Base-by-base conservation (phyloP, 2,113 vertebrate genomes). In the Eonycteris spelaea region DNA sequence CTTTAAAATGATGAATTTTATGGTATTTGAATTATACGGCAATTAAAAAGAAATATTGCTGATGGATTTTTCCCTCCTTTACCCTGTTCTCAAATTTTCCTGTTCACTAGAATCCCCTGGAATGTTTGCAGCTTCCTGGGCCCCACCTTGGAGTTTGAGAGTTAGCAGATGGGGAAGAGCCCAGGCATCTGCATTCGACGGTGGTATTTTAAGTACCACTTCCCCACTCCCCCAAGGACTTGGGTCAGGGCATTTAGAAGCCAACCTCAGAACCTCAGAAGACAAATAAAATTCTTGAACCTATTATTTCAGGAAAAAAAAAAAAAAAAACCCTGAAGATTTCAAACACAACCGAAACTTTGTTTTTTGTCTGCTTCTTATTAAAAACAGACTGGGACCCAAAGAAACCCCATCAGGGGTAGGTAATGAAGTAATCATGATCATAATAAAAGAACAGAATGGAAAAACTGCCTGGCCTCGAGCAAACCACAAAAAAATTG, bases 271-370 rank as follows among this genome's bases (percentile, higher is more conserved):
- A 97, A 96, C 97, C 95, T 98, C 95, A 93, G 92, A 97, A 98
- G 97, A 97, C 97, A 97, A 97, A 98, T 97, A 97, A 95, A 98
- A 97, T 95, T 91, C 96, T 97, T 98, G 95, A 98, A 97, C 97
- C 95, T 97, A 97, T 97, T 96, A 97, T 97, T 97, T 97, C 78
- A 61, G 92, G 18, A 12, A 6, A 14, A n/a, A 30, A 12, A 6
- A 14, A n/a, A 21, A 24, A 63, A 6, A 14, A n/a, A 21, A 24
- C 57, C 75, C 95, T 91, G 78, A 83, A 95, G 95, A 96, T 98
- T 98, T 97, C 97, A 97, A 97, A 97, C 91, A 98, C 96, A 97
- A 97, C 97, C 13, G 2, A 97, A 96, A 98, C 97, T 96, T 97
- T 98, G 96, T 96, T 97, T 98, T 96, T 59, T 55, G 91, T 96